Evolutionary conservation across 2,888 invertebrate species (phyloP), one percentile per base, ranked within the genome.

Genomic region (Dendrolimus pini): DNA sequence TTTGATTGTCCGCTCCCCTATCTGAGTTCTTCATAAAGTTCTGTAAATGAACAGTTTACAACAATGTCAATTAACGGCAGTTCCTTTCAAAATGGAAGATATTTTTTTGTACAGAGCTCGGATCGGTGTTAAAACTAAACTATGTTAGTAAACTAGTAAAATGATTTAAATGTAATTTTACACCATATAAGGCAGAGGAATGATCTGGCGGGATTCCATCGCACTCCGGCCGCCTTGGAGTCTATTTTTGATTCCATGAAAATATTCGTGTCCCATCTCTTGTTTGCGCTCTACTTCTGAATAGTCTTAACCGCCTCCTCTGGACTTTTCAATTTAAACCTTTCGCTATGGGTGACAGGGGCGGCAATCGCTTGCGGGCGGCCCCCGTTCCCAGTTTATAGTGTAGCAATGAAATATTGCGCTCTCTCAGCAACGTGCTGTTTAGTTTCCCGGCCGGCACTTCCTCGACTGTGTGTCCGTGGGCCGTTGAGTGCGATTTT

Each of bases 191-290:
- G 47, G 47, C 8, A 30, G 0, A 30, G 47, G 47, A 47, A 9
- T 8, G 47, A 8, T 47, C 47, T 9, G 12, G 12, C 47, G 47
- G 60, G 57, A 56, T 61, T 61, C 62, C 60, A 58, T 55, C 58
- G 41, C 53, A 54, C 54, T 41, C 42, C 61, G 65, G 64, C 58
- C 65, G 65, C 60, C 61, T 62, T 62, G 65, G 65, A 58, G 65
- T 68, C 80, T 85, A 85, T 85, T 85, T 83, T 75, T 75, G 82
- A 77, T 69, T 70, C 72, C 74, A 78, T 75, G 78, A 77, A 78
- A 80, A 82, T 83, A 85, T 83, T 83, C 72, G 72, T 80, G 83
- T 82, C 83, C 74, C 78, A 75, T 78, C 72, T 67, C 66, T 72
- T 71, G 77, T 71, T 65, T 68, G 65, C 62, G 59, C 65, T 68